These are phyloP conservation scores for Phallusia fumigata DNA, from an alignment of 23 tunicate genomes.

Conservation along the genomic window DNA sequence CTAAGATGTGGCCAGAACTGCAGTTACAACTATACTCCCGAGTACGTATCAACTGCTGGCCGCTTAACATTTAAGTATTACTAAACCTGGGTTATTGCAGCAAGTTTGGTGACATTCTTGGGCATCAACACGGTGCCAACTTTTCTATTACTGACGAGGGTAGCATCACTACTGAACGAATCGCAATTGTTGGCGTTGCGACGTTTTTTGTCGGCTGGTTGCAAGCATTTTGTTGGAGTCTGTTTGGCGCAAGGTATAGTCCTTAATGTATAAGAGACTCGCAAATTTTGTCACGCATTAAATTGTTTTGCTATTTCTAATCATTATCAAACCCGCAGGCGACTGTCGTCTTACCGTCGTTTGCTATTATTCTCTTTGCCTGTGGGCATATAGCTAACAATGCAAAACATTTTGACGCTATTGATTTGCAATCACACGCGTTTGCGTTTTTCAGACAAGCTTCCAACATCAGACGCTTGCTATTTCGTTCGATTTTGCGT, in stretches of 20 bases:
- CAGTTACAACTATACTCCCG: not conserved
- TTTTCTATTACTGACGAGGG: not conserved
- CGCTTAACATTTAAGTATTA: no score
- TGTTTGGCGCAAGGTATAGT: not conserved
- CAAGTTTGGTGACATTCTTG: not conserved
- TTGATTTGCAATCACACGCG: not conserved
- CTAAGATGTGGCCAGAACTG: not conserved
- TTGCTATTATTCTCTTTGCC: no score
- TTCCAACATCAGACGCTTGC: not conserved
- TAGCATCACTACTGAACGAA: not conserved
- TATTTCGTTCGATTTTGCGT: not conserved
- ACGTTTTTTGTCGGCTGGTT: not conserved
- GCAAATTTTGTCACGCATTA: no score
- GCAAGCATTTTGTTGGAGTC: slow-evolving; percentile 8
- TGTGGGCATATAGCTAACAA: not conserved
- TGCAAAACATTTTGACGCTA: not conserved
- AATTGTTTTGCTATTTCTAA: no score
- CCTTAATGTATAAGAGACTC: no score
- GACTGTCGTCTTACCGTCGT: no score
- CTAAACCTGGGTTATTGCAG: not conserved
- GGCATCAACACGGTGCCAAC: not conserved
- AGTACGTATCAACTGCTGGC: not conserved
- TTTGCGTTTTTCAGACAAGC: not conserved
- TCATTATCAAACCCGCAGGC: no score
- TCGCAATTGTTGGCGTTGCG: not conserved